These are phyloP conservation scores for Melitaea cinxia DNA, from an alignment of 1,140 invertebrate species.

Conservation along the genomic window DNA sequence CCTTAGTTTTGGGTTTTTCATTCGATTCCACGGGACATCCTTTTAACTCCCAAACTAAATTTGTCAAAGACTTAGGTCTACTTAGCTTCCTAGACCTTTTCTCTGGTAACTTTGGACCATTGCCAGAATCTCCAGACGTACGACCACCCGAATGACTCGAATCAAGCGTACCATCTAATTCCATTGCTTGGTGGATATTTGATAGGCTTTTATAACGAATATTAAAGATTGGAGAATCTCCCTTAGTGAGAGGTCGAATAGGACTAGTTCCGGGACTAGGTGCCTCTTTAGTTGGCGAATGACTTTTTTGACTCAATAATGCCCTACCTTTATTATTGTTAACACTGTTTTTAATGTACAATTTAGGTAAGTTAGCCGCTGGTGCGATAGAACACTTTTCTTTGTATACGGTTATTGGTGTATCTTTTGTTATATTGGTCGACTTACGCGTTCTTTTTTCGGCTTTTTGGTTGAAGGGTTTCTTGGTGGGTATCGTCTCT, in stretches of 20 bases:
- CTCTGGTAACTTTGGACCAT: conserved; percentile 89
- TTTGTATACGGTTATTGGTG: conserved; percentile 82
- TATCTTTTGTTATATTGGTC: conserved; percentile 78
- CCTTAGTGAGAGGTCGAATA: conserved; percentile 82
- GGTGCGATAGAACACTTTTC: conserved; percentile 77
- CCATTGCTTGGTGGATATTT: conserved; percentile 90
- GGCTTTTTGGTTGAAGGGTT: conserved; percentile 83
- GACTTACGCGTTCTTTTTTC: conserved; percentile 86
- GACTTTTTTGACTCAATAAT: conserved; percentile 87
- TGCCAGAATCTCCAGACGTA: conserved; percentile 91
- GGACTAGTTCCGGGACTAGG: conserved; percentile 83
- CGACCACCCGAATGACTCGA: conserved; percentile 93
- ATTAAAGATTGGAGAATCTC: conserved; percentile 90
- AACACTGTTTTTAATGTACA: conserved; percentile 89
- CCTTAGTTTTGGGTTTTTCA: conserved; percentile 83
- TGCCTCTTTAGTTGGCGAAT: conserved; percentile 87
- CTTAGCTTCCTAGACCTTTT: conserved; percentile 89
- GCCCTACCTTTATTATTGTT: conserved; percentile 85
- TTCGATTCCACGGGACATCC: conserved; percentile 81
- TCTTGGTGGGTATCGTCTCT: conserved; percentile 94
- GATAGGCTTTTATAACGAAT: conserved; percentile 92
- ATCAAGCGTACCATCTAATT: conserved; percentile 91
- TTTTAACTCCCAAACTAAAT: conserved; percentile 91
- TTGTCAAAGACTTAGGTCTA: conserved; percentile 91
- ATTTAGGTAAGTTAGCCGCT: conserved; percentile 83